Base-by-base conservation (phyloP, 2,113 vertebrate species). In the Sebastes schlegelii region DNA sequence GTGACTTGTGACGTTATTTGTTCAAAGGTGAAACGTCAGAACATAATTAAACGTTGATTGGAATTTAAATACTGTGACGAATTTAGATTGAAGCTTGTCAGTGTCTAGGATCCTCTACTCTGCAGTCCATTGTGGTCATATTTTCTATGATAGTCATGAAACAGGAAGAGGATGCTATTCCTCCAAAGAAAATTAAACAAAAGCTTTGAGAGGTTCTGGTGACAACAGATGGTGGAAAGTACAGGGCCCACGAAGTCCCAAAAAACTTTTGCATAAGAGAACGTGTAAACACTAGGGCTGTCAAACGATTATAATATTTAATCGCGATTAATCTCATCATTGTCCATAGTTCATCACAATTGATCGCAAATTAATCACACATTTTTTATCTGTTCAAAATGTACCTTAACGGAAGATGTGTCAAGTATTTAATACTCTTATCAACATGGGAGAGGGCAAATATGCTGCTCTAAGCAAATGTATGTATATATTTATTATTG, bases 51-150 rank as follows among this genome's bases (percentile, higher is more conserved):
- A 42, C 5, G 6, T 57, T 62, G 8, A 73, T 51, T 85, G 19
- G 23, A 80, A 51, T 78, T 43, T 61, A 78, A 80, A 84, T 14
- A 69, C 14, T 64, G 54, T 13, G 40, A 49, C 8, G 6, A 49
- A 34, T 54, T 73, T 52, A 64, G 68, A 77, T 48, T 79, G 40
- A 81, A 82, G 46, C 48, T 43, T 51, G 57, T 62, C 75, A 57
- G n/a, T 16, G 54, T 40, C 12, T 13, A 48, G 23, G 17, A 60
- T 13, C 42, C 40, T 3, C 26, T 34, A 4, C 49, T 34, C 51
- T 54, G 7, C 34, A 34, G 34, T 34, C 34, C 34, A 34, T 34
- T 34, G 34, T 34, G 34, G 34, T 34, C 34, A 34, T 34, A 34
- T 34, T 34, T 34, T 34, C 34, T 34, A 34, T 34, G 34, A 34